Conservation (phyloP, 2,113 vertebrate genomes). For the Hemichromis elongatus region DNA sequence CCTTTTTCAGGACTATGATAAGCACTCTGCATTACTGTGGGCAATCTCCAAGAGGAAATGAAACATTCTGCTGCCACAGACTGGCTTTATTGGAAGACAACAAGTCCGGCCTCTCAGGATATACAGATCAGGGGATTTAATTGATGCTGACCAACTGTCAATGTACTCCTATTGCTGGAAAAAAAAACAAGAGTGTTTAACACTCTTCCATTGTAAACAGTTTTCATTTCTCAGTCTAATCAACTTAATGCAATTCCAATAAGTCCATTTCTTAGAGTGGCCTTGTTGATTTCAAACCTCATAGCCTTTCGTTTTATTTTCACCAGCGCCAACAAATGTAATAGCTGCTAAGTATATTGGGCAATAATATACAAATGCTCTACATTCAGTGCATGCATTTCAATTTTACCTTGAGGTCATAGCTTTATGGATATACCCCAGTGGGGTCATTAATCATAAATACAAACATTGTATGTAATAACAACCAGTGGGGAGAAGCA, state of each 20-base stretch:
- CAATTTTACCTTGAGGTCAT: constrained; percentile 69
- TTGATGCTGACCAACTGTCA: constrained; percentile 66
- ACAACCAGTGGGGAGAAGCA: constrained; percentile 33
- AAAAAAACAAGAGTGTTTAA: constrained; percentile 57
- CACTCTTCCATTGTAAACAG: constrained; percentile 59
- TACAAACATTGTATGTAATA: constrained; percentile 51
- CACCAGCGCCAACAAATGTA: constrained; percentile 67
- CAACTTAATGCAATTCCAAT: constrained; percentile 69
- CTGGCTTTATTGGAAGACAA: constrained; percentile 69
- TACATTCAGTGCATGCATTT: constrained; percentile 69
- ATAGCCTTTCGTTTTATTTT: constrained; percentile 60
- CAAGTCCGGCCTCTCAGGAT: constrained; percentile 60
- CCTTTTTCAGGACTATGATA: constrained; percentile 60
- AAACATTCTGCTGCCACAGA: constrained; percentile 68
- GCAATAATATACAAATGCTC: constrained; percentile 68
- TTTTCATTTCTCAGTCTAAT: constrained; percentile 65
- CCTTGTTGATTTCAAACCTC: constrained; percentile 65
- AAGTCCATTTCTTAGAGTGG: constrained; percentile 69
- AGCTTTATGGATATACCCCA: constrained; percentile 53
- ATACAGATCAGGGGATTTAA: constrained; percentile 66
- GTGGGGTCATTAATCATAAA: constrained; percentile 67
- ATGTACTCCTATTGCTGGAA: constrained; percentile 49
- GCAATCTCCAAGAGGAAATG: constrained; percentile 72
- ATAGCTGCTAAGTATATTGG: constrained; percentile 70
- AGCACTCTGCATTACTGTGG: constrained; percentile 61